Evolutionary conservation across 2,888 invertebrate species (phyloP).

Genomic region (Hyposoter dolosus): DNA sequence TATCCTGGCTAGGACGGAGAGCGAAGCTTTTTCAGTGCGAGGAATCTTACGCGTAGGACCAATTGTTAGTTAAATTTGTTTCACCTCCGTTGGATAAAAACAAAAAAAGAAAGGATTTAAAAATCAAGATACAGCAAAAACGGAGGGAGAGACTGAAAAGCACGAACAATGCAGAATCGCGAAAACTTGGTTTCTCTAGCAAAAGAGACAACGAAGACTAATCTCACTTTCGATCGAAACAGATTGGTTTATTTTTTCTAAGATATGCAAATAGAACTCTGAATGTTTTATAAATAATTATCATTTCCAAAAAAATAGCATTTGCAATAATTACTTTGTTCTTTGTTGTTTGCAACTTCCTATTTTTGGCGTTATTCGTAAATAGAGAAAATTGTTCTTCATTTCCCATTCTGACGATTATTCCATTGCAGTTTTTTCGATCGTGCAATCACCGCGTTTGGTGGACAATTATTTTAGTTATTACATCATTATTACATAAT

Average conservation of each 20-base stretch:
- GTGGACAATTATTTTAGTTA: slow-evolving; percentile 8
- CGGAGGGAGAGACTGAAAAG: not conserved
- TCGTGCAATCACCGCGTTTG: slow-evolving; percentile 1
- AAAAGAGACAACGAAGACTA: not conserved
- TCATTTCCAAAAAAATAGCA: not conserved
- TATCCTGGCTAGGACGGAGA: slow-evolving; percentile 38
- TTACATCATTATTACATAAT: slow-evolving; percentile 5
- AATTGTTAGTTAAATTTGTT: slow-evolving; percentile 21
- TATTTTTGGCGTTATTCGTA: not conserved
- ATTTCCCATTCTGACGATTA: not conserved
- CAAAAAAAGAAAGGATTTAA: not conserved
- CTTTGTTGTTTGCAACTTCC: not conserved
- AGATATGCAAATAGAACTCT: not conserved
- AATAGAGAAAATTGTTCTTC: not conserved
- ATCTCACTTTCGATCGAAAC: not conserved
- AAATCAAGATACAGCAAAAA: not conserved
- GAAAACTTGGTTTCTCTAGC: slow-evolving; percentile 22
- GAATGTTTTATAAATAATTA: not conserved
- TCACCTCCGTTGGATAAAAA: slow-evolving; percentile 15
- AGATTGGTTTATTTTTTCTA: not conserved
- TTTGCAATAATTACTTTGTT: not conserved
- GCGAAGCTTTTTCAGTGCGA: slow-evolving; percentile 44
- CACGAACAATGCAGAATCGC: slow-evolving; percentile 46
- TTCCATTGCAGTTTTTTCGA: not conserved
- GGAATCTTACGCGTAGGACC: slow-evolving; percentile 12